phyloP scores from a whole-genome alignment of 2,888 invertebrate species.

The Dusona sp. region DNA sequence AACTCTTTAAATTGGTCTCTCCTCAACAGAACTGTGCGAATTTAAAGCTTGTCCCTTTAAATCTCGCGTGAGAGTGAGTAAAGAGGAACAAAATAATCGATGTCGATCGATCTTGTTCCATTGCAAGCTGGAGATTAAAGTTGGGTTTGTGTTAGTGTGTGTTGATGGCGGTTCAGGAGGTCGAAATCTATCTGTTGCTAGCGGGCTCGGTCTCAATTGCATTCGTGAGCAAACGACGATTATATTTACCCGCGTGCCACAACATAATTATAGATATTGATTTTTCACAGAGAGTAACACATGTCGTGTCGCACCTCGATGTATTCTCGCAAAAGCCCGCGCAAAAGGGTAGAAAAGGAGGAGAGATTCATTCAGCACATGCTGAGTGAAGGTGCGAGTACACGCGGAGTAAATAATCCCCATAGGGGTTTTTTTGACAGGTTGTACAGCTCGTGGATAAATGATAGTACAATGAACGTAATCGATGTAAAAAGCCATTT shows the following conservation, averaged over 20 bases:
- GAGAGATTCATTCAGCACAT: slow-evolving; percentile 38
- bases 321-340: slow-evolving; percentile 30
- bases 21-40: neutral
- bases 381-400: slow-evolving; percentile 37
- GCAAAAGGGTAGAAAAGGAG: slow-evolving; percentile 34
- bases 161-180: slow-evolving; percentile 3
- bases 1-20: neutral
- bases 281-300: slow-evolving; percentile 68
- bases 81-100: slow-evolving; percentile 39
- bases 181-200: slow-evolving; percentile 60
- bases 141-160: slow-evolving; percentile 7
- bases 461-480: neutral
- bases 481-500: slow-evolving; percentile 23
- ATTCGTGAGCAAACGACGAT: slow-evolving; percentile 55
- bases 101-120: slow-evolving; percentile 51
- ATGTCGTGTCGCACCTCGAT: slow-evolving; percentile 43
- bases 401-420: slow-evolving; percentile 44
- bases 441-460: slow-evolving; percentile 20
- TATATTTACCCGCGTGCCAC: slow-evolving; percentile 68
- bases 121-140: slow-evolving; percentile 24
- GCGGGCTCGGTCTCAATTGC: slow-evolving; percentile 37
- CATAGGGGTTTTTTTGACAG: slow-evolving; percentile 40
- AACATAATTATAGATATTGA: slow-evolving; percentile 81
- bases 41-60: slow-evolving; percentile 39
- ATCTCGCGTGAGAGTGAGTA: slow-evolving; percentile 28